phyloP scores from a whole-genome alignment of 2,113 vertebrate species.

The Colius striatus region DNA sequence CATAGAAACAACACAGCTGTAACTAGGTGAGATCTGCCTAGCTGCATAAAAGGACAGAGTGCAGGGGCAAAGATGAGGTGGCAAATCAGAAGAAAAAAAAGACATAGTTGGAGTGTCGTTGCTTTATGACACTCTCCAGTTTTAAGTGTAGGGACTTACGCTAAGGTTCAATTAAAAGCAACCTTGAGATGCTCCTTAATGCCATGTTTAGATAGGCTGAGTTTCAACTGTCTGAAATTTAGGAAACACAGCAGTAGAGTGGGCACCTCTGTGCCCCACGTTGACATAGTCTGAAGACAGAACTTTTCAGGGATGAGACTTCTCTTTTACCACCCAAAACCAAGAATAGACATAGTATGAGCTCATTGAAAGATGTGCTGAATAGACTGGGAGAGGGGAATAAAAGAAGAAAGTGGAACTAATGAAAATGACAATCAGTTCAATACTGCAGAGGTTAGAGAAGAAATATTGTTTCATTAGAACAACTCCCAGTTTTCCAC shows the following conservation, averaged over 20 bases:
- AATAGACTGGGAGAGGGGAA: not conserved
- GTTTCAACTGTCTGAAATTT: not conserved
- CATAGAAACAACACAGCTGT: not conserved
- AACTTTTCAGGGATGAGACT: not conserved
- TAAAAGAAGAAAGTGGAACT: not conserved
- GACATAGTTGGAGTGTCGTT: not conserved
- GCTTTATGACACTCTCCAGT: not conserved
- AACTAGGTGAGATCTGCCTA: not conserved
- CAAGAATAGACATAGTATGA: not conserved
- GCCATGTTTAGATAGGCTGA: not conserved
- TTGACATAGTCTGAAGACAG: not conserved
- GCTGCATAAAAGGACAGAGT: not conserved
- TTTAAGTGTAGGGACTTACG: not conserved
- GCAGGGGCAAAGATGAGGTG: not conserved
- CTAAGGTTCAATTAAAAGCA: not conserved
- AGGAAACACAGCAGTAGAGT: not conserved
- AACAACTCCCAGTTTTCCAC: slow-evolving; percentile 18
- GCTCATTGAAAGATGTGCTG: not conserved
- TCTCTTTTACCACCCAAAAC: not conserved
- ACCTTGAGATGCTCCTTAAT: not conserved
- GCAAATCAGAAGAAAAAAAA: not conserved
- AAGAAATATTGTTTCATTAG: slow-evolving; percentile 19
- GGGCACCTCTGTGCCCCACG: not conserved
- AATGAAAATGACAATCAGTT: slow-evolving; percentile 39
- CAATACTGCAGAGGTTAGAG: slow-evolving; percentile 8